Base-by-base conservation (phyloP, 2,113 vertebrate genomes). In the Camelus bactrianus region DNA sequence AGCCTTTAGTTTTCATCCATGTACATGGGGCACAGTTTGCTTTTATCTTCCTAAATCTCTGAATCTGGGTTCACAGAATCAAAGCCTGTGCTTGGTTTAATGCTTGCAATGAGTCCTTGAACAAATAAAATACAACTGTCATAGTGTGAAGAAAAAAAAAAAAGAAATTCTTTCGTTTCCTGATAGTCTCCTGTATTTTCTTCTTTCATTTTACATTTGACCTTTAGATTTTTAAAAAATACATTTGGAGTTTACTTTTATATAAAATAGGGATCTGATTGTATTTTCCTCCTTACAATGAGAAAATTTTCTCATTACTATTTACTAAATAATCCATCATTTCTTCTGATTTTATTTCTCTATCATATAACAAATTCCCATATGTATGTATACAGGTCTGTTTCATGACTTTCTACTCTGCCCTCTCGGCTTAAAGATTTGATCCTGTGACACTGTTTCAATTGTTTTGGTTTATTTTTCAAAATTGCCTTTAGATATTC, bases 61-160 rank as follows among this genome's bases (percentile, higher is more conserved):
- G 87, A 97, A 93, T 87, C 95, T 46, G 88, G 80, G 79, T 98
- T 83, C 97, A 90, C 62, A 83, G 83, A 96, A 96, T 98, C 91
- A 98, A 89, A 98, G 95, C 32, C 42, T 86, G 50, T 0, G 76
- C 95, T 96, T 96, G 79, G 58, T 95, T 92, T 98, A 98, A 95
- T 70, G 96, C 38, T 42, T 42, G 38, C 38, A 42, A 42, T 42
- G 38, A 42, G 38, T 42, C 38, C 38, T 83, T 17, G 97, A 98
- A 98, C 97, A 98, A 98, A 98, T 98, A 98, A 98, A 97, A 96
- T 81, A 42, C 73, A 97, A 97, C 89, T 95, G 19, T 46, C 12
- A 28, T 56, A 91, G 95, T 79, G 50, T 89, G 56, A 42, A 42
- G 38, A 42, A 42, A 42, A 42, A 42, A 42, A 42, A 42, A 42